These are phyloP conservation scores for Mohoua ochrocephala DNA, from an alignment of 2,113 vertebrate species.

Conservation along the genomic window DNA sequence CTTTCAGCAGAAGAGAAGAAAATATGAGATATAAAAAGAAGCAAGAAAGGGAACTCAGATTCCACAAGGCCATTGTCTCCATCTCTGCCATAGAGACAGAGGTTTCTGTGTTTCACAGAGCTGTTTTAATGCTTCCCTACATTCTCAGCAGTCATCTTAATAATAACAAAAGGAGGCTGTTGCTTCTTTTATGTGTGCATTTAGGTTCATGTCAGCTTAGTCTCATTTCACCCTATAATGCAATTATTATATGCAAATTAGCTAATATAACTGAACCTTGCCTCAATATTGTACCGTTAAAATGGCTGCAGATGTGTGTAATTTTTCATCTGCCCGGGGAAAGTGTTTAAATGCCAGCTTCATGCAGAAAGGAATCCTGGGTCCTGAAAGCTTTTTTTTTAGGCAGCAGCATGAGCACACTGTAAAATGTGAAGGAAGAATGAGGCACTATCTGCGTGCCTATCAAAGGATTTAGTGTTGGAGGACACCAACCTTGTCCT, in stretches of 20 bases:
- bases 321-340: neutral
- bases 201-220: neutral
- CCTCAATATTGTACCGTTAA: neutral
- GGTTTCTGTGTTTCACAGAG: neutral
- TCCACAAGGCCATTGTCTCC: neutral
- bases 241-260: neutral
- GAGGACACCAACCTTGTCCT: neutral
- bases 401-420: neutral
- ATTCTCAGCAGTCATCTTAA: neutral
- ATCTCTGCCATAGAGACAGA: neutral
- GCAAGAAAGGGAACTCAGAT: neutral
- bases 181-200: neutral
- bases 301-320: neutral
- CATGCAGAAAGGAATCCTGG: neutral
- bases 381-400: neutral
- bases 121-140: neutral
- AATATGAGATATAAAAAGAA: neutral
- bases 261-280: neutral
- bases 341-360: neutral
- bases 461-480: neutral
- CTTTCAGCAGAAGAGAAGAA: neutral
- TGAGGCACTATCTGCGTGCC: neutral
- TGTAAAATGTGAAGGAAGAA: slow-evolving; percentile 1
- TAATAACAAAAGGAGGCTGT: neutral
- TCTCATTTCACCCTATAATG: neutral